These are phyloP conservation scores for Plagodis dolabraria DNA, from an alignment of 2,888 invertebrate genomes.

Conservation along the genomic window DNA sequence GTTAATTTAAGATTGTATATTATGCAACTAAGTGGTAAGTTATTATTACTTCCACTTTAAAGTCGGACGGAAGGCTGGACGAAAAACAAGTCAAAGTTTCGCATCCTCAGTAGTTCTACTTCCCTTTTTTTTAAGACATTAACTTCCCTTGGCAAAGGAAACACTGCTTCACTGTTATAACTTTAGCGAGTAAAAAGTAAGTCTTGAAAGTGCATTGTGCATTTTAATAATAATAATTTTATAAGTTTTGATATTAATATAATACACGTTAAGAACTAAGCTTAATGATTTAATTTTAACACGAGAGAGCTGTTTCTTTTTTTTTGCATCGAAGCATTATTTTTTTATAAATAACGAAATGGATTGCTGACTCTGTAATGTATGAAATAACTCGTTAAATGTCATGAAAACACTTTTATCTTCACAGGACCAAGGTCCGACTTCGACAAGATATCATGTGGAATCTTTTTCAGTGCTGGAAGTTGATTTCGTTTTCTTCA, in stretches of 20 bases:
- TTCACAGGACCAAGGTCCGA: no score
- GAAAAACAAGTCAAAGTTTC: conserved; percentile 47
- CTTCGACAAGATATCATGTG: no score
- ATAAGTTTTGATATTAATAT: conserved; percentile 14
- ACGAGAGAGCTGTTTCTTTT: no score
- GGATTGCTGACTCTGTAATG: no score
- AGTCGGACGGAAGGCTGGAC: conserved; percentile 28
- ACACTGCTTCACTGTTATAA: conserved; percentile 49
- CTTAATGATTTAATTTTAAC: no score
- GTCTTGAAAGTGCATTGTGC: conserved; percentile 42
- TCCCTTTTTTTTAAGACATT: conserved; percentile 48
- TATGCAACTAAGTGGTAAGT: not conserved
- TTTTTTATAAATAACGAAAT: no score
- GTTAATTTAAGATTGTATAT: not conserved
- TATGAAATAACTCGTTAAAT: no score
- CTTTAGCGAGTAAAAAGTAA: conserved; percentile 45
- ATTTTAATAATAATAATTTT: conserved; percentile 41
- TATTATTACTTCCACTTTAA: conserved; percentile 22
- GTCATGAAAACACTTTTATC: no score
- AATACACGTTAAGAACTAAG: not conserved
- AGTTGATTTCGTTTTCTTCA: no score
- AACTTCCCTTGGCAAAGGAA: conserved; percentile 47
- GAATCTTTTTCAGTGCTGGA: no score
- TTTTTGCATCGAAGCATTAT: no score
- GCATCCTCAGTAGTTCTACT: conserved; percentile 46